phyloP scores from a whole-genome alignment of 2,888 invertebrate genomes.

The Torymus aiolomorphi region DNA sequence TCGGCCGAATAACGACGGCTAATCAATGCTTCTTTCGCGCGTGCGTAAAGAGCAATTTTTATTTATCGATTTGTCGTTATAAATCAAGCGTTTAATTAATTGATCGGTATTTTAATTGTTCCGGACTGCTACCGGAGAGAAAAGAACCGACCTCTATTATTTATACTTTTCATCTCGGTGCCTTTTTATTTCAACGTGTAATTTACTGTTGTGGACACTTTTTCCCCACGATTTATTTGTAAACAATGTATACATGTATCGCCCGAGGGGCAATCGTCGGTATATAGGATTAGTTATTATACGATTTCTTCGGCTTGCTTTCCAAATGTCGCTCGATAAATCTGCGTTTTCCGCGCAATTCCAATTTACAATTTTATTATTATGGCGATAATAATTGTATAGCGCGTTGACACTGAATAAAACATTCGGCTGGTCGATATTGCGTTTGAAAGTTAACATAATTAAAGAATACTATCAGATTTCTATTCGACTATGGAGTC shows the following conservation, averaged over 20 bases:
- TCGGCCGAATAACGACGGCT: constrained; percentile 10
- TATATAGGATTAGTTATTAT: too few species aligned
- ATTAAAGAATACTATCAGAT: too few species aligned
- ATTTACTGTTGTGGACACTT: constrained; percentile 20
- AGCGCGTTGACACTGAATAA: too few species aligned
- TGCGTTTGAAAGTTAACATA: too few species aligned
- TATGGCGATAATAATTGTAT: too few species aligned
- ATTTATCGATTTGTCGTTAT: constrained; percentile 48
- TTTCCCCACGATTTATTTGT: not conserved
- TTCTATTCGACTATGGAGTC: too few species aligned
- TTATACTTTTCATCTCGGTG: constrained; percentile 25
- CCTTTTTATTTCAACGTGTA: constrained; percentile 19
- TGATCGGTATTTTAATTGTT: constrained; percentile 52
- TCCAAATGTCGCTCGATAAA: too few species aligned
- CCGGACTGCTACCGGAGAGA: not conserved
- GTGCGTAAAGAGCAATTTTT: constrained; percentile 8
- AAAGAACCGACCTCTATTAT: constrained; percentile 37
- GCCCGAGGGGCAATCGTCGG: too few species aligned
- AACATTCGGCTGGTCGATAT: too few species aligned
- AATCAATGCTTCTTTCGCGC: constrained; percentile 43
- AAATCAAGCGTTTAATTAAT: constrained; percentile 38
- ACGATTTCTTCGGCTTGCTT: too few species aligned
- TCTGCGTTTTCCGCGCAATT: too few species aligned
- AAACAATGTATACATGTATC: not conserved
- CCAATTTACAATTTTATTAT: too few species aligned